Conservation (phyloP, 2,888 invertebrate genomes). For the Drosophila nigricruria region DNA sequence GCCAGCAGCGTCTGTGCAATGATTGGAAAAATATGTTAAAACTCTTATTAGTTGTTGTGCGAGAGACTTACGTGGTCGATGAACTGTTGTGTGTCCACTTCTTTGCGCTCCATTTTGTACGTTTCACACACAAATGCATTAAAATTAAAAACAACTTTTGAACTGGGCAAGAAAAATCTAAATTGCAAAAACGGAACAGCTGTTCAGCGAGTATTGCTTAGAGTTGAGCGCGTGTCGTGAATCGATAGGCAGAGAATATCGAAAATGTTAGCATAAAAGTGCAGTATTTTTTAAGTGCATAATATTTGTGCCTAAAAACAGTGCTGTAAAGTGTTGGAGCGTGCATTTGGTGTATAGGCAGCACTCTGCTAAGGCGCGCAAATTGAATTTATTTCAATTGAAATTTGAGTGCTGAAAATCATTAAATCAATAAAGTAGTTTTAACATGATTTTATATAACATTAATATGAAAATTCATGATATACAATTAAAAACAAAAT, state of each 20-base stretch:
- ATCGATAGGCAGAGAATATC: not conserved
- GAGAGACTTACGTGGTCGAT: constrained; percentile 83
- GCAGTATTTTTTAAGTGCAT: constrained; percentile 3
- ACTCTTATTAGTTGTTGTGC: fast-evolving
- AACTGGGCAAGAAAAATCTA: constrained; percentile 44
- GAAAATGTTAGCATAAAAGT: not conserved
- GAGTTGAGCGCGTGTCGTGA: constrained; percentile 18
- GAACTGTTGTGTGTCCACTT: constrained; percentile 78
- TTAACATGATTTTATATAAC: not conserved
- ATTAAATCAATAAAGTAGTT: not conserved
- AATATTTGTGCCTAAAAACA: not conserved
- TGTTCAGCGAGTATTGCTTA: constrained; percentile 27
- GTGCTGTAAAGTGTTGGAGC: not conserved
- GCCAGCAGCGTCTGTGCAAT: constrained; percentile 80
- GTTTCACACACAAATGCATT: constrained; percentile 56
- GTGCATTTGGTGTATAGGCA: not conserved
- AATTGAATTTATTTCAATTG: not conserved
- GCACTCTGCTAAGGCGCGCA: constrained; percentile 14
- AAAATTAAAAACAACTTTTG: constrained; percentile 52
- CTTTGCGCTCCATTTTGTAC: constrained; percentile 70
- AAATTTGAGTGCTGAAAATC: not conserved
- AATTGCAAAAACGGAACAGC: constrained; percentile 47
- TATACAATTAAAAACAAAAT: no score
- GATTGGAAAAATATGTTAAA: not conserved
- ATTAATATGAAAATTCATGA: no score